phyloP scores from a whole-genome alignment of 2,113 vertebrate species.

The Bufo bufo region DNA sequence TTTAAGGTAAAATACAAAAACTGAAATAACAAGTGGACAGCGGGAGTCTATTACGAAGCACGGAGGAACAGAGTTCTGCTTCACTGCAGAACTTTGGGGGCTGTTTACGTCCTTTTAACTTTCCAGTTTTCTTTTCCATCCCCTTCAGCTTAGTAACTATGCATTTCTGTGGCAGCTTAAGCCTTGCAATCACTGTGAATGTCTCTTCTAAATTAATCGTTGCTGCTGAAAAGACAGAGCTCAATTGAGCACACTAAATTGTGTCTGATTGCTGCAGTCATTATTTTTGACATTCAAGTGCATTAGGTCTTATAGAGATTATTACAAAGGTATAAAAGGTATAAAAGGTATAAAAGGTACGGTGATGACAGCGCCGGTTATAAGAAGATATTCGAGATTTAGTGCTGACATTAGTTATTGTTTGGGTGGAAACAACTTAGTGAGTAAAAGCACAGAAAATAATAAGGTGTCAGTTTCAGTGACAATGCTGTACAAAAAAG shows the following conservation, averaged over 20 bases:
- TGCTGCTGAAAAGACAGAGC: constrained; percentile 38
- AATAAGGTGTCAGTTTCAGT: background rate
- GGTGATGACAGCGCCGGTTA: background rate
- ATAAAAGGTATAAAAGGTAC: constrained; percentile 48
- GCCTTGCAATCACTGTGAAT: constrained; percentile 36
- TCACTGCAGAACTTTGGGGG: background rate
- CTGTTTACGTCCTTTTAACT: background rate
- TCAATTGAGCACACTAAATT: constrained; percentile 54
- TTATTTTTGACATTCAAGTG: constrained; percentile 57
- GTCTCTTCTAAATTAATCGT: constrained; percentile 49
- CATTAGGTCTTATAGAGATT: constrained; percentile 48
- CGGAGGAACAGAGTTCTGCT: background rate
- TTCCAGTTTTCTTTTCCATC: constrained; percentile 27
- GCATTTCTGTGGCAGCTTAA: constrained; percentile 13
- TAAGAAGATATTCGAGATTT: constrained; percentile 21
- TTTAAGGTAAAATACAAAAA: background rate
- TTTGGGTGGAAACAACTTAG: constrained; percentile 24
- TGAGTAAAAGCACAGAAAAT: constrained; percentile 5
- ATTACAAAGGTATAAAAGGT: constrained; percentile 50
- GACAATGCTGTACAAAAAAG: constrained; percentile 1
- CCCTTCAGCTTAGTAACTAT: constrained; percentile 8
- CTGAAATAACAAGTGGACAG: background rate
- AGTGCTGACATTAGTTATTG: constrained; percentile 19
- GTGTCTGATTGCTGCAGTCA: constrained; percentile 54
- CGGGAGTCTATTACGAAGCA: background rate